Conservation (phyloP, 2,888 invertebrate species). For the Aporophyla lueneburgensis region DNA sequence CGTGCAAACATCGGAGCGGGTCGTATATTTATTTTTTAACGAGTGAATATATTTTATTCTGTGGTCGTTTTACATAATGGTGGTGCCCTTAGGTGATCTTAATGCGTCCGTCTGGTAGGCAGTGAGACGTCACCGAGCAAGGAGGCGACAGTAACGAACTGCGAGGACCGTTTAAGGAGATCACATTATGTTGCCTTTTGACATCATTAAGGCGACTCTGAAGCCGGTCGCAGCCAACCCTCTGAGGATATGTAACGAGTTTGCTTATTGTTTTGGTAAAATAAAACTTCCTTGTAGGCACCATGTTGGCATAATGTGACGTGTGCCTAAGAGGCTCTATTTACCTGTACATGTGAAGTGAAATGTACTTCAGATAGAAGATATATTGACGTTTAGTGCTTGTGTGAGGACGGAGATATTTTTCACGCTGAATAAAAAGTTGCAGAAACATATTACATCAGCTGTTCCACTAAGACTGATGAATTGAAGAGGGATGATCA, state of each 20-base stretch:
- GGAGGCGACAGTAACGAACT: constrained; percentile 87
- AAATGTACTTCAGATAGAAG: constrained; percentile 32
- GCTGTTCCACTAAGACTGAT: background rate
- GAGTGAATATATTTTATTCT: constrained; percentile 76
- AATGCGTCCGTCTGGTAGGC: constrained; percentile 78
- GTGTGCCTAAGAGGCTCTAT: constrained; percentile 56
- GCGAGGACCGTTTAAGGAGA: constrained; percentile 83
- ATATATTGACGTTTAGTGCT: constrained; percentile 12
- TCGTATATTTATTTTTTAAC: constrained; percentile 76
- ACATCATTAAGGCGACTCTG: constrained; percentile 85
- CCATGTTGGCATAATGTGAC: constrained; percentile 65
- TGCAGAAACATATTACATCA: constrained; percentile 11
- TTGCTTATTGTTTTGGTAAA: constrained; percentile 73
- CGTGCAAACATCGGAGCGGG: constrained; percentile 61
- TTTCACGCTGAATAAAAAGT: constrained; percentile 1
- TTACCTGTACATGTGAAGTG: constrained; percentile 48
- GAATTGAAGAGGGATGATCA: constrained; percentile 17
- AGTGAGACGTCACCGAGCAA: constrained; percentile 84
- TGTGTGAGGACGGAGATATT: background rate
- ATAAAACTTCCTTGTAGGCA: constrained; percentile 68
- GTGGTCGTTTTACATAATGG: constrained; percentile 75
- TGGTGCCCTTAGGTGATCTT: constrained; percentile 74
- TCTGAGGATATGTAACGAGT: constrained; percentile 70
- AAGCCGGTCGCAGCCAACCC: constrained; percentile 72
- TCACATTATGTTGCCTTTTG: constrained; percentile 87